Evolutionary conservation across 2,113 vertebrate genomes (phyloP).

Genomic region (Lepus americanus): DNA sequence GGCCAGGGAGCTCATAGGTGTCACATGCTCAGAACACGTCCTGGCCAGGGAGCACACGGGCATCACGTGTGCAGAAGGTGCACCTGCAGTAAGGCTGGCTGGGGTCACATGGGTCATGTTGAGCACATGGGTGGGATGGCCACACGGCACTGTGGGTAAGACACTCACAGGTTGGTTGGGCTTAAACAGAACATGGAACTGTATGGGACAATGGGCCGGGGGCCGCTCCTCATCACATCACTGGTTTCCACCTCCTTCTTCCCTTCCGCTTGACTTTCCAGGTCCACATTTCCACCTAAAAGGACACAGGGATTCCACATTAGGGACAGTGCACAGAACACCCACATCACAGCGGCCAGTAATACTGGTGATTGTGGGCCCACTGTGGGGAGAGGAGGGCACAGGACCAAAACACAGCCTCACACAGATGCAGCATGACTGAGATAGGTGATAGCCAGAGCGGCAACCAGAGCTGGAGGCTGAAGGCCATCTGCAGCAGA

Average conservation of each 20-base stretch:
- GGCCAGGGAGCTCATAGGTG: too few species aligned
- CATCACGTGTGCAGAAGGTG: too few species aligned
- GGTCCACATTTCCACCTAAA: conserved; percentile 94
- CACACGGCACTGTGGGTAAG: rapidly evolving
- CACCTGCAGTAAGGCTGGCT: too few species aligned
- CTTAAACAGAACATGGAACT: conserved; percentile 98
- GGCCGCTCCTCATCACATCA: conserved; percentile 87
- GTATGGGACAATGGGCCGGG: conserved; percentile 95
- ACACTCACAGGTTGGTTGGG: conserved; percentile 94
- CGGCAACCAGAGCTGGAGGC: not conserved
- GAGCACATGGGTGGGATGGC: not conserved
- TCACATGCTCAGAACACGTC: too few species aligned
- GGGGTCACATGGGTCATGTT: too few species aligned
- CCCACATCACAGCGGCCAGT: not conserved
- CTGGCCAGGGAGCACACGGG: too few species aligned
- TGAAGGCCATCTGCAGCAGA: not conserved
- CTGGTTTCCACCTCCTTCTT: conserved; percentile 92
- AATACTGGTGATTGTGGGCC: not conserved
- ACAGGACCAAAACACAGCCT: not conserved
- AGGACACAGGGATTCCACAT: conserved; percentile 49
- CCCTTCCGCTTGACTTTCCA: conserved; percentile 93
- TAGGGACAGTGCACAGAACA: not conserved
- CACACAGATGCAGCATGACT: rapidly evolving
- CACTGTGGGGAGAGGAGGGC: not conserved
- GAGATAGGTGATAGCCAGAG: rapidly evolving